Base-by-base conservation (phyloP, 2,888 invertebrate genomes). In the Mayetiola destructor region DNA sequence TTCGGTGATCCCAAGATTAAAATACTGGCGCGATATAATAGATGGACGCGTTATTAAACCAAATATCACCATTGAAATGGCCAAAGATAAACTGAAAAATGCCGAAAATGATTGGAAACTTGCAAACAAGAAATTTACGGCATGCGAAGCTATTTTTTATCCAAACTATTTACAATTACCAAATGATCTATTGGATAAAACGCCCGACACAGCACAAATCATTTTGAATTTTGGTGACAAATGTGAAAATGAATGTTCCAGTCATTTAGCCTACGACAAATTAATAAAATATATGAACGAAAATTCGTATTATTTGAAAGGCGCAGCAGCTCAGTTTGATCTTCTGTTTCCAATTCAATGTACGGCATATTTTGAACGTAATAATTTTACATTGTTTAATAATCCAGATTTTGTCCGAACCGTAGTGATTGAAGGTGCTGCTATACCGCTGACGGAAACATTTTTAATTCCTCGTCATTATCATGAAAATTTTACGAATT, bases 371-470 rank as follows among this genome's bases (percentile, higher is more conserved):
- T 66, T 71, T 56, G 64, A 79, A 6, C 69, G 73, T 21, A 69
- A 76, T 1, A 68, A 71, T 12, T 85, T 79, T 65, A 67, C 76
- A 0, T 80, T 81, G 64, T 80, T 85, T 63, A 80, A 83, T 1
- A 88, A 87, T 68, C 77, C 88, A 1, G 88, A 90, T 71, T 88
- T 90, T 72, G 77, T 80, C 5, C 80, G 84, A 57, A 85, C 84
- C 66, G 71, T 85, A 2, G 73, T 90, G 3, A 73, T 87, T 6
- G 88, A 91, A 73, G 88, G 65, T 1, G 85, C 54, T 79, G 82
- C 18, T 29, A 3, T 56, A 8, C n/a, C 39, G 1, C 64, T 83
- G 83, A 2, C 65, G 72, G 16, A 29, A 29, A 18, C 30, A 32
- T 74, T 81, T 64, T 78, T 39, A 53, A n/a, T 53, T 32, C 3